Base-by-base conservation (phyloP, 2,797 vertebrate genomes). In the Rhynchotus rufescens region DNA sequence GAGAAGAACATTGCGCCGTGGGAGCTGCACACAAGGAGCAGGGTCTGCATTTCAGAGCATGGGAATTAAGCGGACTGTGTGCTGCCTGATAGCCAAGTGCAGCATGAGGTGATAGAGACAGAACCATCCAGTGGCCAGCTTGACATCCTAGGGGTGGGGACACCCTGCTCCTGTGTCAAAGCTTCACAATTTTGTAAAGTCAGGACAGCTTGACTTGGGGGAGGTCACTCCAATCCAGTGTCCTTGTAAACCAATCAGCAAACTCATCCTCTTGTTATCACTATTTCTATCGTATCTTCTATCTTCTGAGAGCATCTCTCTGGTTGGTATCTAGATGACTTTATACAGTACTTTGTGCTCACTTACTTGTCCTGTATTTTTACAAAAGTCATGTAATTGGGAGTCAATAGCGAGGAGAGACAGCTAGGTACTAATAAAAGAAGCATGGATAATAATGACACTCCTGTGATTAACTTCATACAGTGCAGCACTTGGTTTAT, bases 61-160 rank as follows among this genome's bases (percentile, higher is more conserved):
- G 3, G 47, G n/a, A 25, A 51, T 28, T 21, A 36, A 71, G 68
- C 36, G 30, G 26, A 15, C 68, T n/a, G 7, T 38, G 68, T 52
- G 2, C 52, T 12, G 25, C 44, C 32, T 74, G 59, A 52, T 59
- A 65, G 78, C 51, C 0, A 0, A 3, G 7, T 13, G n/a, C 36
- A 40, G 74, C 38, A 25, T 1, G 0, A 15, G 4, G 12, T 4
- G 6, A 9, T 25, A 2, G 47, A 38, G 38, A 57, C 81, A 32
- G n/a, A 62, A 9, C 1, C 22, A 56, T 56, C 51, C 23, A 60
- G 10, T 16, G 10, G 12, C 1, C 65, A 61, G 36, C 6, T 30
- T 13, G 19, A 6, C 54, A 45, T 9, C 66, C 42, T 42, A 1
- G 0, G 26, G 51, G 23, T 2, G 21, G 45, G 36, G 25, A 64